phyloP scores from a whole-genome alignment of 1,140 invertebrate species.

The silkworm (Bombyx mori) region DNA sequence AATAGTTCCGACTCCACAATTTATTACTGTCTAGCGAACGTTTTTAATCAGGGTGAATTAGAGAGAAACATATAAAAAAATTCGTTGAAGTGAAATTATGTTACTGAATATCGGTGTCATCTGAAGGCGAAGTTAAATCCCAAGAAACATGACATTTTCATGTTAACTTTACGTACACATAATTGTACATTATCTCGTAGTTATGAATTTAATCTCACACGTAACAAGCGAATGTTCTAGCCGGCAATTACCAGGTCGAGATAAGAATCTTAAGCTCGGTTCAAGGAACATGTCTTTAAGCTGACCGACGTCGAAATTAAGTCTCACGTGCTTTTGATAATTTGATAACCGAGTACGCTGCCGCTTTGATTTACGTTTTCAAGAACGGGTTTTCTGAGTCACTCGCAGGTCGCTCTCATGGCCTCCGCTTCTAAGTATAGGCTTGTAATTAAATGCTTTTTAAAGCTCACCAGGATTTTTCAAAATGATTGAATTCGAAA shows the following conservation, averaged over 20 bases:
- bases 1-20: too few species aligned
- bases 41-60: too few species aligned
- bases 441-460: too few species aligned
- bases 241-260: slow-evolving; percentile 49
- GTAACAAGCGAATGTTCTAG: slow-evolving; percentile 56
- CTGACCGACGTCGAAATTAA: slow-evolving; percentile 65
- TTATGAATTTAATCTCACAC: slow-evolving; percentile 28
- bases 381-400: slow-evolving; percentile 44
- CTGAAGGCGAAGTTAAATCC: too few species aligned
- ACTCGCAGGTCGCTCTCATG: slow-evolving; percentile 42
- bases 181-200: slow-evolving; percentile 15
- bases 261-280: slow-evolving; percentile 52
- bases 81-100: too few species aligned
- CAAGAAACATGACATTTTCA: too few species aligned
- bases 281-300: slow-evolving; percentile 65
- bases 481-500: too few species aligned
- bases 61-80: too few species aligned
- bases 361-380: slow-evolving; percentile 58
- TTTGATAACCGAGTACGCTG: slow-evolving; percentile 57
- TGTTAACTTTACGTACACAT: slow-evolving; percentile 1
- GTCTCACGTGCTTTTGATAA: slow-evolving; percentile 66
- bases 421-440: slow-evolving; percentile 33
- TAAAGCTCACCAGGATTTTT: too few species aligned
- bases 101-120: too few species aligned
- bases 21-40: too few species aligned